phyloP scores from a whole-genome alignment of 2,113 vertebrate genomes.

The Rattus rattus region DNA sequence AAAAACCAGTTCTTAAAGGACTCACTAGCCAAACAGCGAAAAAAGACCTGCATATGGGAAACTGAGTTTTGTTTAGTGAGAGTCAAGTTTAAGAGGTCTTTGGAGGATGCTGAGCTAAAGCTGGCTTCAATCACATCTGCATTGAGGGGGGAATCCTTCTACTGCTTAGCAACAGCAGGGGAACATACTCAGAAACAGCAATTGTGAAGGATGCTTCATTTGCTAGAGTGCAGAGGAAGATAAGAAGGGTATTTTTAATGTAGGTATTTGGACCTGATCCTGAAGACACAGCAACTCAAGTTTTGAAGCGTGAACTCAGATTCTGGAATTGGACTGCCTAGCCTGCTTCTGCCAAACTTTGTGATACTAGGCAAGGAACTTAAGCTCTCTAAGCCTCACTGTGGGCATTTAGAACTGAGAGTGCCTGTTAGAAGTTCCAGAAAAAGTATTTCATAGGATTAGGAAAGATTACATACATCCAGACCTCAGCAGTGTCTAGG shows the following conservation, averaged over 20 bases:
- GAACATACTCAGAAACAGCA: slow-evolving; percentile 14
- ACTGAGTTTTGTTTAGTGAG: not conserved
- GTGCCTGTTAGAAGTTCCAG: not conserved
- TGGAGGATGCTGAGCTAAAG: not conserved
- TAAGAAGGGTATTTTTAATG: slow-evolving; percentile 8
- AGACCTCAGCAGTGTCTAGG: not conserved
- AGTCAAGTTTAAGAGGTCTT: slow-evolving; percentile 1
- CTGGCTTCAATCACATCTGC: not conserved
- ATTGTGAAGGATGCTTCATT: slow-evolving; percentile 39
- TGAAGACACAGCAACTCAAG: not conserved
- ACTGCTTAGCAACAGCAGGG: slow-evolving; percentile 30
- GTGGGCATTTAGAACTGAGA: slow-evolving; percentile 28
- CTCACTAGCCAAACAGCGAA: not conserved
- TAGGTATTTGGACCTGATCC: not conserved
- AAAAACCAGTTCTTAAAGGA: not conserved
- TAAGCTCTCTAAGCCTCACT: not conserved
- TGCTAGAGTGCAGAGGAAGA: not conserved
- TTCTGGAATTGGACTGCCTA: not conserved
- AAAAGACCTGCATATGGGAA: not conserved
- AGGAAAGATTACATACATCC: not conserved
- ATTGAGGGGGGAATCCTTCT: slow-evolving; percentile 37
- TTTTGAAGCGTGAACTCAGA: not conserved
- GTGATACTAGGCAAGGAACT: not conserved
- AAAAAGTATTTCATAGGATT: slow-evolving; percentile 35
- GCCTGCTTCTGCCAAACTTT: not conserved